phyloP scores from a whole-genome alignment of 2,113 vertebrate species.

The Bubo blakistoni region DNA sequence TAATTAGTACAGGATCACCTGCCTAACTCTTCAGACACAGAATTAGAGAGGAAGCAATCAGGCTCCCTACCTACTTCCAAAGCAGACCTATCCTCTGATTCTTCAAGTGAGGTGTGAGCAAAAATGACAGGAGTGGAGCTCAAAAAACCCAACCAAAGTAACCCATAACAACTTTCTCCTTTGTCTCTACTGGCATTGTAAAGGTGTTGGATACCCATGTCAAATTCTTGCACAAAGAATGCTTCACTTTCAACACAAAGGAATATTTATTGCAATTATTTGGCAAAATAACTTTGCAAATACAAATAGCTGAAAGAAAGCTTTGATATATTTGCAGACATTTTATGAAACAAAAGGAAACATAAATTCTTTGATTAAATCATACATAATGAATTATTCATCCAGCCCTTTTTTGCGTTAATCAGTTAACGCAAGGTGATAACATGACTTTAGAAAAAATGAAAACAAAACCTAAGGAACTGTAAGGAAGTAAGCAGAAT shows the following conservation, averaged over 20 bases:
- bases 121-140: not conserved
- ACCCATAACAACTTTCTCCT: not conserved
- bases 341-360: constrained; percentile 58
- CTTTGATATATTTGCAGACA: constrained; percentile 55
- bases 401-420: constrained; percentile 25
- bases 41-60: not conserved
- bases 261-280: constrained; percentile 49
- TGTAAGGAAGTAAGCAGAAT: constrained; percentile 6
- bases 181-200: not conserved
- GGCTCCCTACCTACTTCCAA: not conserved
- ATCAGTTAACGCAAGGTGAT: constrained; percentile 55
- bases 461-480: constrained; percentile 2
- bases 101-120: not conserved
- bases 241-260: not conserved
- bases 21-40: not conserved
- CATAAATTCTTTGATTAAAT: constrained; percentile 56
- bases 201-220: not conserved
- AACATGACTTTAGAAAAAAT: constrained; percentile 19
- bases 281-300: constrained; percentile 33
- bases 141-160: not conserved
- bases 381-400: constrained; percentile 54
- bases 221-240: not conserved
- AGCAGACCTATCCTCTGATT: not conserved
- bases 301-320: constrained; percentile 49
- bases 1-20: not conserved